Base-by-base conservation (phyloP, 2,113 vertebrate species). In the Hemicordylus capensis region DNA sequence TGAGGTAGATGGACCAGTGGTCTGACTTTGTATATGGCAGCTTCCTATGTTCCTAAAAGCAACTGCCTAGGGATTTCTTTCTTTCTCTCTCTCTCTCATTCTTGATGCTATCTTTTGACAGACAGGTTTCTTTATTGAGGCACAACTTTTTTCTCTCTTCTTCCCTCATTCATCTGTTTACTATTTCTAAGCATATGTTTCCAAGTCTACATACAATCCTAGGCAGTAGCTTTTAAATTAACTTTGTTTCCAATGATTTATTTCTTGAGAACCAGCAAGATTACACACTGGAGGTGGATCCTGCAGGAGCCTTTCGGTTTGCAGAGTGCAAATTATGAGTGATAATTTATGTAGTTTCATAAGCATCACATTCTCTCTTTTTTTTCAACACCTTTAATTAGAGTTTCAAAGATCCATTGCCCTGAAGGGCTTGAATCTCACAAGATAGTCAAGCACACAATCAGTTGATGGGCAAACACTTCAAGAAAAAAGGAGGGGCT, bases 401-500 rank as follows among this genome's bases (percentile, higher is more conserved):
- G 90, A 89, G 28, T 48, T 37, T 74, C 85, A 69, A 63, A 10
- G 0, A 2, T 86, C 90, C 54, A 73, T 83, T 89, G 72, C 86
- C 81, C 69, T 89, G 88, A 87, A 87, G 86, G 31, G 51, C 54
- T 86, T 80, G 4, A 0, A 0, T 83, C 86, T 58, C 76, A 63
- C 76, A 63, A 89, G 90, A 90, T 87, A 87, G 87, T 77, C 67
- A 83, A 82, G 87, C 87, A 37, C 20, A 28, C 31, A 39, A 17
- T 28, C 37, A 87, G 77, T 89, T 89, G 90, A 88, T 84, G 87
- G 84, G 72, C 88, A 42, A 89, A 70, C 70, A 76, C 10, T 89
- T 75, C 69, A 80, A 83, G 85, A 76, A 51, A 82, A 90, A 84
- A 88, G 64, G 70, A 92, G 80, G 67, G 80, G 74, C 80, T 89